These are phyloP conservation scores for Scrobipalpa atriplicella DNA, from an alignment of 2,888 invertebrate genomes.

Conservation along the genomic window DNA sequence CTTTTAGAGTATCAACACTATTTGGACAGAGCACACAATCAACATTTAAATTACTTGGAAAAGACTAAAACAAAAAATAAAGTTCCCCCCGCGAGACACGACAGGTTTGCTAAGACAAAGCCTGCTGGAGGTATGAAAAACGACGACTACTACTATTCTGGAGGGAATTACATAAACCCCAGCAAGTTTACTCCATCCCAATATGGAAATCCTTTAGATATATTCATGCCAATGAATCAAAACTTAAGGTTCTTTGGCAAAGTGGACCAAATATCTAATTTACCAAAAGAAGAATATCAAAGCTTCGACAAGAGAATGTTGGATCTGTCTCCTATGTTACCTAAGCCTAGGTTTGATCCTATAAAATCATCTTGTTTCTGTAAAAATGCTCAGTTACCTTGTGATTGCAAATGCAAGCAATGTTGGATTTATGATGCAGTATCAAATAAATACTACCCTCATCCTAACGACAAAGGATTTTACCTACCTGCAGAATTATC, in stretches of 20 bases:
- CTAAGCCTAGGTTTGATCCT: conserved; percentile 43
- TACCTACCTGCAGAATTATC: conserved; percentile 26
- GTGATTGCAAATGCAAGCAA: conserved; percentile 64
- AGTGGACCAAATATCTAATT: conserved; percentile 38
- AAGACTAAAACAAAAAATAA: conserved; percentile 68
- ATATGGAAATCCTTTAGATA: conserved; percentile 53
- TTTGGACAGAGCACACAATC: conserved; percentile 71
- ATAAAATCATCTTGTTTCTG: conserved; percentile 59
- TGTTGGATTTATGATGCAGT: conserved; percentile 51
- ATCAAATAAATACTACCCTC: conserved; percentile 37
- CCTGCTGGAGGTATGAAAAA: conserved; percentile 43
- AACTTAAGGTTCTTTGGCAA: conserved; percentile 47
- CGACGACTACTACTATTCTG: conserved; percentile 48
- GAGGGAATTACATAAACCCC: conserved; percentile 46
- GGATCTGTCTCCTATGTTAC: conserved; percentile 39
- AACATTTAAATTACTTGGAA: conserved; percentile 59
- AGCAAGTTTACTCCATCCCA: conserved; percentile 44
- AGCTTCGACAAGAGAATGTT: conserved; percentile 43
- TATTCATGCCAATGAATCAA: conserved; percentile 55
- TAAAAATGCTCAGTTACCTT: conserved; percentile 55
- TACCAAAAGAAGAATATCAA: conserved; percentile 39
- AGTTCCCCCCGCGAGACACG: conserved; percentile 61
- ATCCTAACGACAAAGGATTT: conserved; percentile 38
- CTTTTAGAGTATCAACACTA: conserved; percentile 70
- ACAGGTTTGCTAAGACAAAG: conserved; percentile 58